Evolutionary conservation across 2,888 invertebrate species (phyloP).

Genomic region (Drosophila monieri): DNA sequence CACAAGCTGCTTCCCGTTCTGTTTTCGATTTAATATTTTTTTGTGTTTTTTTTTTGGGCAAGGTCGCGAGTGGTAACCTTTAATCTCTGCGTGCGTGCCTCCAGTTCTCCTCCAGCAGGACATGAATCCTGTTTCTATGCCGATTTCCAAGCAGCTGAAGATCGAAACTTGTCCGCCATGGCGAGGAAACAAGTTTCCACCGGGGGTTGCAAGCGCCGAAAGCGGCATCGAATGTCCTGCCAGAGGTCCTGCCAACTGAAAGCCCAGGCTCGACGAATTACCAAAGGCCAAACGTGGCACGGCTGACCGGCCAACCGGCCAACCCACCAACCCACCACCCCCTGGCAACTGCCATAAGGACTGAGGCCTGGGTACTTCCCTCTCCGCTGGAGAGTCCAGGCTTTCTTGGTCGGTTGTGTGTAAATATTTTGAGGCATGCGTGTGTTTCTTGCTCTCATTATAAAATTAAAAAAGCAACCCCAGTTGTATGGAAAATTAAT

Average conservation of each 20-base stretch:
- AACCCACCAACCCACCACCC: slow-evolving; percentile 9
- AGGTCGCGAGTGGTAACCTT: slow-evolving; percentile 78
- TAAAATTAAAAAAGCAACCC: slow-evolving; percentile 57
- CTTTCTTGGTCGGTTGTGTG: slow-evolving; percentile 71
- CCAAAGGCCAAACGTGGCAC: slow-evolving; percentile 70
- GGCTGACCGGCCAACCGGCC: slow-evolving; percentile 50
- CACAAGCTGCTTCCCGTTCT: slow-evolving; percentile 73
- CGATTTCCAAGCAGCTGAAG: slow-evolving; percentile 53
- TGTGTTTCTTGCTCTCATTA: slow-evolving; percentile 77
- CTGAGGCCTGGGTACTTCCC: slow-evolving; percentile 12
- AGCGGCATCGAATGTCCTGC: slow-evolving; percentile 42
- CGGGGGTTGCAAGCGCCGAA: slow-evolving; percentile 58
- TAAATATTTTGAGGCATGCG: slow-evolving; percentile 81
- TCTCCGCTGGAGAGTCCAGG: neutral
- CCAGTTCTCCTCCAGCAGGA: slow-evolving; percentile 22
- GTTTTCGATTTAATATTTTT: slow-evolving; percentile 21
- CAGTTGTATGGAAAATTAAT: neutral
- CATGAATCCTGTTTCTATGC: slow-evolving; percentile 16
- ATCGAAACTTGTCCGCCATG: slow-evolving; percentile 59
- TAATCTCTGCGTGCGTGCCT: slow-evolving; percentile 68
- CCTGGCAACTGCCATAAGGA: neutral
- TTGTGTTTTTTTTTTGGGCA: slow-evolving; percentile 40
- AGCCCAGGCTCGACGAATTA: slow-evolving; percentile 76
- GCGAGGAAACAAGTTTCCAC: slow-evolving; percentile 36
- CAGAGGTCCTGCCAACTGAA: slow-evolving; percentile 10